Evolutionary conservation across 2,888 invertebrate genomes (phyloP), one percentile per base, ranked within the genome.

Genomic region (Acholoe squamosa): DNA sequence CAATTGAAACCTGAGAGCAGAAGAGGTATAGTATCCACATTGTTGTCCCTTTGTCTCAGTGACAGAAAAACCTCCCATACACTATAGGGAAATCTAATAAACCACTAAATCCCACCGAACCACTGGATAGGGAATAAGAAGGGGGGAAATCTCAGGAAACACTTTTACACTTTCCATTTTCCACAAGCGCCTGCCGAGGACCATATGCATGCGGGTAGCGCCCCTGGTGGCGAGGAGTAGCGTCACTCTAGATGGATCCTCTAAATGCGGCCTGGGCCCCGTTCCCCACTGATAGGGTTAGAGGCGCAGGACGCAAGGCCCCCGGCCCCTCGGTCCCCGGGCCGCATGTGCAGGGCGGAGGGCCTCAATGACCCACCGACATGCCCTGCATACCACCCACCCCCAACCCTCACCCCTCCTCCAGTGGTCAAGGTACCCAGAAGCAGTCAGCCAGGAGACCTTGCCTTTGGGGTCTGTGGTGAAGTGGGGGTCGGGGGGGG

Each of bases 231-330:
- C 10, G 54, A 25, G 25, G 28, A 7, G n/a, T 22, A 86, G 86
- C 86, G 80, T 80, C 80, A 34, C 80, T 56, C 56, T 52, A 86
- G 86, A 86, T 54, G 86, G 86, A 86, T 86, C 86, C 86, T 56
- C 31, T 56, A 54, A 86, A 86, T 54, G 56, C 25, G 28, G 56
- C 54, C 54, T n/a, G 25, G 52, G 86, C 28, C 19, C 86, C 54
- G 54, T n/a, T 52, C 25, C 86, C 86, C 14, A 25, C 54, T 86
- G 86, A 86, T 86, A 86, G 52, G 86, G 86, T 86, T 86, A 86
- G 86, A 56, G 56, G 25, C 56, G 52, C 12, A 14, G 31, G 54
- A 19, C 19, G 28, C 54, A 22, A 10, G 14, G 86, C 12, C 86
- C 28, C 25, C 28, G 33, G n/a, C 56, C 54, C 86, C 86, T 54